Base-by-base conservation (phyloP, 1,140 invertebrate species). In the Akabosia matsudoensis region DNA sequence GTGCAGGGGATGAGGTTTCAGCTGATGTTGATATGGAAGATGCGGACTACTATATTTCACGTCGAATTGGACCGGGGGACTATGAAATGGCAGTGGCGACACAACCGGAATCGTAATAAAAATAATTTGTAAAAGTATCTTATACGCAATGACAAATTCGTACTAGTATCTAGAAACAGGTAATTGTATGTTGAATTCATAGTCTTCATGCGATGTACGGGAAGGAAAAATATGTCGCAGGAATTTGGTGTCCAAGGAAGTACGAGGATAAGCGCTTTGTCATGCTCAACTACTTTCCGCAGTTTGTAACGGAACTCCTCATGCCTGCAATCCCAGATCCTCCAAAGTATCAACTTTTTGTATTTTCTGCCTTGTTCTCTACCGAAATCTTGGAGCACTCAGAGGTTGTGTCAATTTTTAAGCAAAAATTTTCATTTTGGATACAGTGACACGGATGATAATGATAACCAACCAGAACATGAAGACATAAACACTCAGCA, bases 231-330 rank as follows among this genome's bases (percentile, higher is more conserved):
- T 75, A 79, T 28, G 31, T 54, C 1, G 22, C 73, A 4, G 80
- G 80, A 1, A 76, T 81, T 31, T 81, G 80, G 80, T 79, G 78
- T 61, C 78, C 80, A 13, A 16, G 80, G n/a, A 16, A 37, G 18
- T 79, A 81, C 54, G 78, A 79, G 33, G 78, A 81, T 16, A 81
- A 79, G 51, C 52, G 76, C 34, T 81, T 76, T 34, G 75, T 78
- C 10, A 78, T 81, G 76, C 67, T 81, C 0, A 81, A 79, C 28
- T 81, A 74, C 34, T 81, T 81, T 45, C 78, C 80, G 14, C 74
- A 76, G 16, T 79, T 79, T 28, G 78, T 81, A 1, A 81, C 80
- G 13, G 80, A 81, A 33, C 45, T 79, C 52, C 33, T 81, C n/a
- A 79, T 76, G 30, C 80, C 76, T 16, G 34, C 76, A 30, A 34